These are phyloP conservation scores for Bombus impatiens DNA, from an alignment of 1,140 invertebrate genomes.

Conservation along the genomic window DNA sequence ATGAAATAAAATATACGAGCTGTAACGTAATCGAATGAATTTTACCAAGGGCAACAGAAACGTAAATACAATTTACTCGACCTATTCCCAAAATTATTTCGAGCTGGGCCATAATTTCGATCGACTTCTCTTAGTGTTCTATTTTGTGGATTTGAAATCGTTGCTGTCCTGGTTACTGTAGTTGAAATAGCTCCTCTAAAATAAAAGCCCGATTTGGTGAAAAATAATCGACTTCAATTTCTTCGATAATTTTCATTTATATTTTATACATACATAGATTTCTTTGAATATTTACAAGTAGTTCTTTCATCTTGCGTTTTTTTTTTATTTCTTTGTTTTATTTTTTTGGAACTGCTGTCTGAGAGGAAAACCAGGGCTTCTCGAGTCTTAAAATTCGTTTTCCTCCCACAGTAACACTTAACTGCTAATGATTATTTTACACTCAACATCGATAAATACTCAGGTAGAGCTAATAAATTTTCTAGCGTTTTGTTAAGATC, in stretches of 20 bases:
- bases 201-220: neutral
- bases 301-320: conserved; percentile 24
- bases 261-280: conserved; percentile 52
- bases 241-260: conserved; percentile 43
- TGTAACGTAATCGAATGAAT: neutral
- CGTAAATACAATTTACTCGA: neutral
- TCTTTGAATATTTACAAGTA: conserved; percentile 66
- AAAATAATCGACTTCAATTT: conserved; percentile 39
- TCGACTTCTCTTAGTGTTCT: neutral
- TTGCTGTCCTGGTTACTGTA: neutral
- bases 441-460: conserved; percentile 76
- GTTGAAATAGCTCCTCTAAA: too few species aligned
- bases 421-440: conserved; percentile 74
- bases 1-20: conserved; percentile 12
- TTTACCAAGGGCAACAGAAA: too few species aligned
- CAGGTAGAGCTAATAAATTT: conserved; percentile 69
- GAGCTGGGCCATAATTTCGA: neutral
- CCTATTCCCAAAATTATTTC: neutral
- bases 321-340: conserved; percentile 1
- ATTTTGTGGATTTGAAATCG: too few species aligned
- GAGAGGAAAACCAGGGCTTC: conserved; percentile 12
- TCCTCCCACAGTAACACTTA: conserved; percentile 66
- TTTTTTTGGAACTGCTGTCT: conserved; percentile 14
- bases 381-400: conserved; percentile 9
- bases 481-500: conserved; percentile 41